phyloP scores from a whole-genome alignment of 1,140 invertebrate genomes.

The Diorhabda carinulata region DNA sequence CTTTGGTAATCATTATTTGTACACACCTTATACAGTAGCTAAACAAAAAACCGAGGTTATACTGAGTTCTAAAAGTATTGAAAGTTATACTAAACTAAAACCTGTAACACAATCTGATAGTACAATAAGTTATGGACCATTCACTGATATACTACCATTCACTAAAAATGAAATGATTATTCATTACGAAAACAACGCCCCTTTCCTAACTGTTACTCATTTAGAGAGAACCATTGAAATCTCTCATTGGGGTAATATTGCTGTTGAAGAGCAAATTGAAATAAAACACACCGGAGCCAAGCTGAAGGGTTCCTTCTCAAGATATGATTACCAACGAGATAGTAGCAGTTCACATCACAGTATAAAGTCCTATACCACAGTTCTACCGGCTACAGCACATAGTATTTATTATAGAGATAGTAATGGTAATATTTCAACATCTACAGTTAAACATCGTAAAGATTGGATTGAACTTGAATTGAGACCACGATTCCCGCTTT shows the following conservation, averaged over 20 bases:
- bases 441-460: slow-evolving; percentile 79
- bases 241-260: slow-evolving; percentile 99
- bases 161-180: slow-evolving; percentile 62
- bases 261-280: slow-evolving; percentile 92
- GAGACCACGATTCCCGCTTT: slow-evolving; percentile 92
- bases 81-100: slow-evolving; percentile 83
- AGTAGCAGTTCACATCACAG: slow-evolving; percentile 78
- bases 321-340: slow-evolving; percentile 93
- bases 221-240: slow-evolving; percentile 89
- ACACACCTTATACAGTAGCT: slow-evolving; percentile 72
- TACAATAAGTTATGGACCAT: slow-evolving; percentile 82
- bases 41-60: slow-evolving; percentile 72
- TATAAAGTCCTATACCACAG: slow-evolving; percentile 88
- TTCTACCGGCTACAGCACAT: slow-evolving; percentile 76
- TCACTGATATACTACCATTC: slow-evolving; percentile 62
- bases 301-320: slow-evolving; percentile 91
- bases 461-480: slow-evolving; percentile 94
- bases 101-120: slow-evolving; percentile 76
- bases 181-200: slow-evolving; percentile 96
- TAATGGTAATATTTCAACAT: slow-evolving; percentile 99
- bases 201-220: slow-evolving; percentile 85
- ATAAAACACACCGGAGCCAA: slow-evolving; percentile 88
- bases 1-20: slow-evolving; percentile 79
- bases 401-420: slow-evolving; percentile 66
- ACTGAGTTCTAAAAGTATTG: slow-evolving; percentile 57